Evolutionary conservation across 2,113 vertebrate genomes (phyloP), one percentile per base, ranked within the genome.

Genomic region (Sphyrna mokarran): DNA sequence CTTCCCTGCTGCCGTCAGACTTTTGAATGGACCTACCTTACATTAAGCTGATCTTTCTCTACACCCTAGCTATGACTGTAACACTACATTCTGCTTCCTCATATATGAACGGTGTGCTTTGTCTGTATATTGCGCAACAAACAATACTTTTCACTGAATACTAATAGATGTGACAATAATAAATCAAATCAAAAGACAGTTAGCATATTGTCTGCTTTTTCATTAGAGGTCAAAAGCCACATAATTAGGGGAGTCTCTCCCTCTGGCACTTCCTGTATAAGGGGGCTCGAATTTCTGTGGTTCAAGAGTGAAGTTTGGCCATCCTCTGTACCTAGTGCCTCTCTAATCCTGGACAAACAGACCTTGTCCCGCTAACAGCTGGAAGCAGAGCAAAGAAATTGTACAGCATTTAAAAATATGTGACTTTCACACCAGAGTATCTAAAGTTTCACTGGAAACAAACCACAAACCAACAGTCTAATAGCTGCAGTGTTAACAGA

Each of bases 381-480:
- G 89, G 11, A 68, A 3, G 37, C 6, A 2, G 33, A 93, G n/a
- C 33, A 37, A 66, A 66, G 18, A 91, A 26, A 93, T 40, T 20
- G 80, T 66, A 22, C 61, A n/a, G 33, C 61, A 37, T 66, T 93
- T 37, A 22, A 87, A 83, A 66, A 93, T 37, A 61, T 66, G 80
- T 40, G 37, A 83, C 37, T 83, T 83, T 43, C 37, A 40, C 80
- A 22, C 33, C 89, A 66, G 61, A 43, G 18, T 37, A 66, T 93
- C 61, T 93, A 40, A 91, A 93, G 63, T 93, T 66, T 93, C 89
- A 93, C 89, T 66, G 89, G 61, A 93, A 83, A 68, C n/a, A 37
- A 93, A 93, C 89, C 89, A 93, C 89, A 93, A 93, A 93, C 89
- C 89, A 68, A 40, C 16, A 33, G 89, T 93, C 61, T 93, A 33